Percentiles rank a stretch among this genome's conserved stretches.
These are phyloP conservation scores for Artemia franciscana DNA, from an alignment of 1,140 invertebrate species.

Conservation along the genomic window DNA sequence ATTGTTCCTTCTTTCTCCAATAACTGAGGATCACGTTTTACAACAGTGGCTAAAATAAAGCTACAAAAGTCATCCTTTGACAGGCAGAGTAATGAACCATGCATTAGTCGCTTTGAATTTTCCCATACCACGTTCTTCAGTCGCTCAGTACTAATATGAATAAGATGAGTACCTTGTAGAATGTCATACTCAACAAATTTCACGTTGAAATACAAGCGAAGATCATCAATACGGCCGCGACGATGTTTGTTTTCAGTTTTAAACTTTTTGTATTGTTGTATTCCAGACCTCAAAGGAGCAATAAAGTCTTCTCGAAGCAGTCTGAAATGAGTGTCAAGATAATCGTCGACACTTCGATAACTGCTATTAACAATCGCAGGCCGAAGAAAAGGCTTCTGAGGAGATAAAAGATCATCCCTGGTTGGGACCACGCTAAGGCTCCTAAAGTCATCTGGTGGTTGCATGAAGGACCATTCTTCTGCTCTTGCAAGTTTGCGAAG, in stretches of 20 bases:
- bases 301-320: not conserved
- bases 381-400: too few relatives aligned
- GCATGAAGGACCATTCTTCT: too few relatives aligned
- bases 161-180: too few relatives aligned
- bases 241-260: not conserved
- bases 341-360: not conserved
- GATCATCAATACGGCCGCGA: too few relatives aligned
- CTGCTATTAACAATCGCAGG: too few relatives aligned
- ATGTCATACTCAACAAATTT: too few relatives aligned
- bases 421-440: too few relatives aligned
- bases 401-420: too few relatives aligned
- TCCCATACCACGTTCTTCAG: not conserved
- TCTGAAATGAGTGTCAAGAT: not conserved
- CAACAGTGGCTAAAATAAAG: not conserved
- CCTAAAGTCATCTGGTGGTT: too few relatives aligned
- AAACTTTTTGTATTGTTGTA: too few relatives aligned
- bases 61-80: not conserved
- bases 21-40: not conserved
- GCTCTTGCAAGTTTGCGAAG: too few relatives aligned
- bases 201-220: too few relatives aligned
- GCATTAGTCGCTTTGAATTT: not conserved
- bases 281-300: not conserved
- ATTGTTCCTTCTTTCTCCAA: not conserved
- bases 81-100: not conserved
- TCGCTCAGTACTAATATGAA: not conserved